A percentile compares a stretch with the other conserved stretches of the same genome.
phyloP scores from a whole-genome alignment of 1,140 invertebrate species.

The Trypoxylus dichotomus region DNA sequence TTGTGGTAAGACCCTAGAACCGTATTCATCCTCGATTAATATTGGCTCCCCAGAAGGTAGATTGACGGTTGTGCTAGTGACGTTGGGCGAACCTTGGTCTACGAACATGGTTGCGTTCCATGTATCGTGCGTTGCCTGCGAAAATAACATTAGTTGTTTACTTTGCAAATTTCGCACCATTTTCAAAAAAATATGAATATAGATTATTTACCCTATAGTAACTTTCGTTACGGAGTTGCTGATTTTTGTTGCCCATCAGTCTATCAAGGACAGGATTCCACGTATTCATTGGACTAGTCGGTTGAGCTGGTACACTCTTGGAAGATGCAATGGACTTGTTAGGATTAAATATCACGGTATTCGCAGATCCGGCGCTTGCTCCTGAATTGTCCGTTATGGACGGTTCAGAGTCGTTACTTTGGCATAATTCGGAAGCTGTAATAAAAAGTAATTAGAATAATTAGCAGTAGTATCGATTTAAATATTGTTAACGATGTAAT shows the following conservation, averaged over 20 bases:
- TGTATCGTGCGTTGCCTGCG: constrained; percentile 61
- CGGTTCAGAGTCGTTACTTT: constrained; percentile 36
- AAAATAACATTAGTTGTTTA: constrained; percentile 30
- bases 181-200: not conserved
- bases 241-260: constrained; percentile 65
- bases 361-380: constrained; percentile 63
- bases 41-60: constrained; percentile 60
- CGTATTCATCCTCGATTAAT: constrained; percentile 74
- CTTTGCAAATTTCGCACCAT: not conserved
- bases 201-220: constrained; percentile 72
- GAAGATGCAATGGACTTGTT: constrained; percentile 46
- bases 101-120: constrained; percentile 57
- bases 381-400: constrained; percentile 53
- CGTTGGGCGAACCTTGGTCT: constrained; percentile 47
- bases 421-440: constrained; percentile 31
- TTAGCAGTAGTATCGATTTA: not conserved
- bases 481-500: not conserved
- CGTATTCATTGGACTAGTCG: constrained; percentile 48
- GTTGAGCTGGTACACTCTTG: constrained; percentile 34
- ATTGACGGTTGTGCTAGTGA: constrained; percentile 58
- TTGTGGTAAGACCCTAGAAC: constrained; percentile 50
- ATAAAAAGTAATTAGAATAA: not conserved
- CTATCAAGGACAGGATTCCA: constrained; percentile 83
- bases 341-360: constrained; percentile 65
- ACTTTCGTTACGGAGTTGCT: constrained; percentile 75